A percentile compares a stretch with the other conserved stretches of the same genome.
These are phyloP conservation scores for Cephus runcator DNA, from an alignment of 2,888 invertebrate species.

Conservation along the genomic window DNA sequence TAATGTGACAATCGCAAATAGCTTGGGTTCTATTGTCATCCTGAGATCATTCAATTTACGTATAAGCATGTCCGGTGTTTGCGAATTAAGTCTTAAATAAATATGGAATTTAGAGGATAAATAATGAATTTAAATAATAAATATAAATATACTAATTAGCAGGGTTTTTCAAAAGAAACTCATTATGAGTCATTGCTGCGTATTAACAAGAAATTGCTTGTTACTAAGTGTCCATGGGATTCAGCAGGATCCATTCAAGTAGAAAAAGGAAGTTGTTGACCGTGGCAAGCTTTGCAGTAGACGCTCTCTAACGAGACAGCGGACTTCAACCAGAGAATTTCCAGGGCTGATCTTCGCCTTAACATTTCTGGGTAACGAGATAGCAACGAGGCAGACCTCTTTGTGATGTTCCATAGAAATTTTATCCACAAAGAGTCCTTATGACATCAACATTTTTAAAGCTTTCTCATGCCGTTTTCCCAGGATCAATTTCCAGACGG, in stretches of 20 bases:
- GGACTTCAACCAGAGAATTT: not conserved
- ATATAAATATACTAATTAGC: not conserved
- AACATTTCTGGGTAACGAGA: not conserved
- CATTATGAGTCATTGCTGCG: not conserved
- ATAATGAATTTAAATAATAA: not conserved
- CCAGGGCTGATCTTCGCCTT: conserved; percentile 11
- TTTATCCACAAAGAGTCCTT: no score
- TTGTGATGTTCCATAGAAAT: no score
- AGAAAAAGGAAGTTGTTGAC: conserved; percentile 10
- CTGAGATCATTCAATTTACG: not conserved
- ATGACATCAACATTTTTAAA: not conserved
- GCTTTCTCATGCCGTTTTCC: not conserved
- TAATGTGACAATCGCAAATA: not conserved
- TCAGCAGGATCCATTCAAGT: conserved; percentile 1
- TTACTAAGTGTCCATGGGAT: not conserved
- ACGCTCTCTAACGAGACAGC: conserved; percentile 5
- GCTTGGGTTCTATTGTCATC: not conserved
- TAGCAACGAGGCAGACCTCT: not conserved
- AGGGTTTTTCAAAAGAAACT: not conserved
- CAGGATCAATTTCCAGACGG: no score
- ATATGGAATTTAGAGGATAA: not conserved
- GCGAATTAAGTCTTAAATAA: not conserved
- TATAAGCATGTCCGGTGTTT: no score
- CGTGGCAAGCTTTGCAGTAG: conserved; percentile 1
- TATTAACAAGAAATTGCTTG: not conserved